These are phyloP conservation scores for Drosophila colorata DNA, from an alignment of 2,888 invertebrate genomes.

Conservation along the genomic window DNA sequence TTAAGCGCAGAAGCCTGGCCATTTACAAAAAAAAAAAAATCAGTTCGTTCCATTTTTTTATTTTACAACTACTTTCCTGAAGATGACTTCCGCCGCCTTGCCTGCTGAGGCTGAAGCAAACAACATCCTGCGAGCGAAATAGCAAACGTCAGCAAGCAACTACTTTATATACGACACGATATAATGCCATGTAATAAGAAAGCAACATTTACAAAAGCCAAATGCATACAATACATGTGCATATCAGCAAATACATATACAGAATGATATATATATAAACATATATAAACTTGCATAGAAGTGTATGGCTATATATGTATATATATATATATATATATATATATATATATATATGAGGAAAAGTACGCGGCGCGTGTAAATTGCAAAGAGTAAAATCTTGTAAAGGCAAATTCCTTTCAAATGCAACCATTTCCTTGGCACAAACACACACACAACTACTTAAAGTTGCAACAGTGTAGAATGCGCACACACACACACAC, in stretches of 20 bases:
- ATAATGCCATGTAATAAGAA: constrained; percentile 80
- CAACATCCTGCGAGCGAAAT: constrained; percentile 54
- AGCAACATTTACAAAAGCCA: constrained; percentile 79
- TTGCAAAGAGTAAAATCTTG: constrained; percentile 82
- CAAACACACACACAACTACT: constrained; percentile 65
- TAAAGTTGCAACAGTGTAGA: constrained; percentile 71
- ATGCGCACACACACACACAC: constrained; percentile 7
- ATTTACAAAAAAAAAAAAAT: constrained; percentile 30
- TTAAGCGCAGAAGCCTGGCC: constrained; percentile 33
- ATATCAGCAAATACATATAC: constrained; percentile 22
- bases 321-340: constrained; percentile 15
- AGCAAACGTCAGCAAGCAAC: constrained; percentile 49
- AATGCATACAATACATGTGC: constrained; percentile 64
- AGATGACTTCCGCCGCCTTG: constrained; percentile 27
- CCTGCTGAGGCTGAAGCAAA: constrained; percentile 29
- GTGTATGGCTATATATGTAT: constrained; percentile 8
- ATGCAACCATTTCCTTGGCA: constrained; percentile 73
- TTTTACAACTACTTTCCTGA: constrained; percentile 21
- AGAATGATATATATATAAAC: constrained; percentile 18
- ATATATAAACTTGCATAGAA: constrained; percentile 5
- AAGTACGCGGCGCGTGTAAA: constrained; percentile 77
- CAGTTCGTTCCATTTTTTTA: constrained; percentile 24
- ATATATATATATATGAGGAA: constrained; percentile 20
- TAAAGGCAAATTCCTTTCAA: constrained; percentile 82
- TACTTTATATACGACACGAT: constrained; percentile 51